Base-by-base conservation (phyloP, 2,113 vertebrate genomes). In the Equus przewalskii region DNA sequence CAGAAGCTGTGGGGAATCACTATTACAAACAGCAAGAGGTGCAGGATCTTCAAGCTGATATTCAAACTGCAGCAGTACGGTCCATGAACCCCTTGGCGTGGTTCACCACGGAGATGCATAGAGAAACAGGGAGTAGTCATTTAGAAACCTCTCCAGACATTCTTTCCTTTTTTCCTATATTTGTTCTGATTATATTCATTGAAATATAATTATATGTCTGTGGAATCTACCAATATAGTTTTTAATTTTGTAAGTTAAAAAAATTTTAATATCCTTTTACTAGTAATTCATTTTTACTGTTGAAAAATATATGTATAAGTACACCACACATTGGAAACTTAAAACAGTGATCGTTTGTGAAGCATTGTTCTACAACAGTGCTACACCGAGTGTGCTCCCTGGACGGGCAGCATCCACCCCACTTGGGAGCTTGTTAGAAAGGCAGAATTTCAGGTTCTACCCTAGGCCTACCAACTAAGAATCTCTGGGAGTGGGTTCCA, bases 141-240 rank as follows among this genome's bases (percentile, higher is more conserved):
- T 87, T 62, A 94, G 60, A 91, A 72, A 24, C 6, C 14, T 88
- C 56, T 44, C 30, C 33, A 72, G 7, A 76, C 9, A 56, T 44
- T 82, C 54, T 93, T 65, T 94, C 24, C 16, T 82, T 75, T 41
- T 49, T 36, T 15, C 73, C 33, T 24, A 26, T 46, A 56, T 72
- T 94, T 81, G 76, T 87, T 94, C 49, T 49, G 18, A 89, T 79
- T 67, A 13, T 54, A 69, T 67, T 94, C 64, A 85, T 79, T 64
- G 69, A 86, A 91, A 89, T 92, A 3, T 75, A 83, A 78, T 78
- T 62, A 73, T 24, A 51, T 4, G 13, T n/a, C 36, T 16, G 36
- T 51, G 72, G 14, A 64, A 92, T 72, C 46, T 58, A 78, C 41
- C 76, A 67, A 58, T 54, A 1, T 3, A 72, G 30, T 30, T 89